Evolutionary conservation across 2,797 vertebrate genomes (phyloP).

Genomic region (Poeciliopsis gracilis): DNA sequence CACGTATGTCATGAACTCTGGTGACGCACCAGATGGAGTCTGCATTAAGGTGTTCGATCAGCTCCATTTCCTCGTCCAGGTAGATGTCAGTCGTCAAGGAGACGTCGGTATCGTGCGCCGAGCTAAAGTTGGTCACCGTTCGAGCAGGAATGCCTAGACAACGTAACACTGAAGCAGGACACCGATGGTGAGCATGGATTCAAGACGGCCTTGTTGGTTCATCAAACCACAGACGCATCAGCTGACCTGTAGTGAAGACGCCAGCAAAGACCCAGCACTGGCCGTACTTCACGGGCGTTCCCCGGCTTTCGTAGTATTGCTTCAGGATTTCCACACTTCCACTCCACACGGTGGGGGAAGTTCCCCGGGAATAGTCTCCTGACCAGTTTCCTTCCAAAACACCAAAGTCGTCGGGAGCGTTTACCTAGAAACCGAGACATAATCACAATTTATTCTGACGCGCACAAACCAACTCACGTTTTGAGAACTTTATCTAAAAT

Average conservation of each 20-base stretch:
- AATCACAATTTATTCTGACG: not conserved
- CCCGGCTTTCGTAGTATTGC: conserved; percentile 75
- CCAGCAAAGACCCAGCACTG: conserved; percentile 94
- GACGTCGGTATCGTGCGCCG: conserved; percentile 91
- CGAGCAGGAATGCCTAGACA: conserved; percentile 91
- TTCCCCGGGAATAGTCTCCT: conserved; percentile 82
- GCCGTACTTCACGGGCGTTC: conserved; percentile 83
- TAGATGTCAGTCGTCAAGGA: conserved; percentile 92
- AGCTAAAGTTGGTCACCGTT: conserved; percentile 91
- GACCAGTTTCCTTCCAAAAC: conserved; percentile 91
- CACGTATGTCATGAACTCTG: not conserved
- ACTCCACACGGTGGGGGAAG: conserved; percentile 86
- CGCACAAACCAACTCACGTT: not conserved
- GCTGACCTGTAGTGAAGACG: conserved; percentile 82
- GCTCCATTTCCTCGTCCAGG: conserved; percentile 89
- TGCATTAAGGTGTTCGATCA: conserved; percentile 82
- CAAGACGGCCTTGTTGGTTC: too few species aligned
- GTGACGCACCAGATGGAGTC: conserved; percentile 82
- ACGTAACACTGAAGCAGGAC: conserved; percentile 80
- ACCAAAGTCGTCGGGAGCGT: conserved; percentile 86
- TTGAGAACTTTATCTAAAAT: not conserved
- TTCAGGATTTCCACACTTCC: conserved; percentile 89
- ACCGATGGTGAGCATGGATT: not conserved
- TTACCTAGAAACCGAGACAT: conserved; percentile 75
- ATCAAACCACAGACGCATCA: not conserved